Conservation (phyloP, 2,113 vertebrate species). For the Alligator sinensis region DNA sequence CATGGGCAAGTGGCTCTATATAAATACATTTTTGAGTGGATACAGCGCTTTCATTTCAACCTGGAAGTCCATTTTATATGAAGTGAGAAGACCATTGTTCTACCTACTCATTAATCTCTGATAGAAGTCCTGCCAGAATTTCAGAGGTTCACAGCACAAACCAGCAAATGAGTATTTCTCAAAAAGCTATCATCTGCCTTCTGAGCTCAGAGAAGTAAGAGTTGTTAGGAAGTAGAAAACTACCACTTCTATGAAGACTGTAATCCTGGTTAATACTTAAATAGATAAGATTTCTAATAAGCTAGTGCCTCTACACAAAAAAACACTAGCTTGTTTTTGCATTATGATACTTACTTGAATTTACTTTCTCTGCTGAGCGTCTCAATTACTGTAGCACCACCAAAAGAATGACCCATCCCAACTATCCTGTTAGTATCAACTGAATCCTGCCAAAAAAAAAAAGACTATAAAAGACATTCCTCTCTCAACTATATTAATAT, state of each 20-base stretch:
- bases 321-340: neutral
- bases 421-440: constrained; percentile 88
- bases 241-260: neutral
- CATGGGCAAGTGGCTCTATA: neutral
- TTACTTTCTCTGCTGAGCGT: constrained; percentile 88
- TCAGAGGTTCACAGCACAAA: neutral
- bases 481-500: neutral
- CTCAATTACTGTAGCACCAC: constrained; percentile 91
- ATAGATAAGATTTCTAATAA: neutral
- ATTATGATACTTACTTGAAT: constrained; percentile 88
- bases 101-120: neutral
- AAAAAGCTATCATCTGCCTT: neutral
- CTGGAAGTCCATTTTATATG: neutral
- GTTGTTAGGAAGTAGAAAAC: neutral
- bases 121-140: neutral
- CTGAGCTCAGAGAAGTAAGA: neutral
- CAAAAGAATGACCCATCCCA: constrained; percentile 94
- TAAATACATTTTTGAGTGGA: neutral
- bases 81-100: neutral
- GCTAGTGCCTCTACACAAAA: no score
- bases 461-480: constrained; percentile 39
- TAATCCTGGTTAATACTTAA: neutral
- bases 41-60: neutral
- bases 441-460: constrained; percentile 82
- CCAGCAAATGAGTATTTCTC: neutral